phyloP scores from a whole-genome alignment of 2,888 invertebrate genomes.

The Coelogynopora nodosa region DNA sequence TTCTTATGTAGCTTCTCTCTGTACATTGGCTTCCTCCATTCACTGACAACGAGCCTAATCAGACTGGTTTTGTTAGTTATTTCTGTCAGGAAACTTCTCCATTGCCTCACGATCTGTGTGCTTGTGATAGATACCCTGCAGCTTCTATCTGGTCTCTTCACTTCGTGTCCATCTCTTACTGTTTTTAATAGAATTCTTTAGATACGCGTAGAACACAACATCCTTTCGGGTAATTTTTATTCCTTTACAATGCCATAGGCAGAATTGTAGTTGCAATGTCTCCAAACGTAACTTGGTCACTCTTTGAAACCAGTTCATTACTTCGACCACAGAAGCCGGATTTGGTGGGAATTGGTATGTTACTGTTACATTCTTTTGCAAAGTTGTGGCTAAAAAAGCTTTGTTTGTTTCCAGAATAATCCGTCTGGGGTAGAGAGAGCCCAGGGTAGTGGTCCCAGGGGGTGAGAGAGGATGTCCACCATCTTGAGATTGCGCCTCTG shows the following conservation, averaged over 20 bases:
- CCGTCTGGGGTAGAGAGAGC: conserved; percentile 47
- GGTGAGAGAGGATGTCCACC: conserved; percentile 46
- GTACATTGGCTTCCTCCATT: neutral
- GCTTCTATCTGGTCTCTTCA: conserved; percentile 18
- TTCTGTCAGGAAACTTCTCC: conserved; percentile 37
- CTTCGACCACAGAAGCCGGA: conserved; percentile 47
- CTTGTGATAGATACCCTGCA: conserved; percentile 45
- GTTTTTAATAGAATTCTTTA: conserved; percentile 6
- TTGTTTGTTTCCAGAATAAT: conserved; percentile 47
- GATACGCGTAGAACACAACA: conserved; percentile 2
- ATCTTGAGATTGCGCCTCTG: conserved; percentile 37
- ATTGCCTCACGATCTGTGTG: conserved; percentile 45
- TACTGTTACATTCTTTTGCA: conserved; percentile 45
- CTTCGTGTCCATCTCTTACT: neutral
- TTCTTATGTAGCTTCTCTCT: neutral
- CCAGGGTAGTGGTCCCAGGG: conserved; percentile 48
- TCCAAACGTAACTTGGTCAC: conserved; percentile 45
- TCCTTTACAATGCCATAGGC: conserved; percentile 42
- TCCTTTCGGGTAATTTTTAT: conserved; percentile 19
- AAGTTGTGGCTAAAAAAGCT: conserved; percentile 36
- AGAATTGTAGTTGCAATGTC: conserved; percentile 43
- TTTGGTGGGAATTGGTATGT: conserved; percentile 41
- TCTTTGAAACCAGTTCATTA: conserved; percentile 47
- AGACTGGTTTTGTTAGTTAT: neutral
- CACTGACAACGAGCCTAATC: neutral